phyloP scores from a whole-genome alignment of 2,113 vertebrate genomes.

The Cottus gobio region DNA sequence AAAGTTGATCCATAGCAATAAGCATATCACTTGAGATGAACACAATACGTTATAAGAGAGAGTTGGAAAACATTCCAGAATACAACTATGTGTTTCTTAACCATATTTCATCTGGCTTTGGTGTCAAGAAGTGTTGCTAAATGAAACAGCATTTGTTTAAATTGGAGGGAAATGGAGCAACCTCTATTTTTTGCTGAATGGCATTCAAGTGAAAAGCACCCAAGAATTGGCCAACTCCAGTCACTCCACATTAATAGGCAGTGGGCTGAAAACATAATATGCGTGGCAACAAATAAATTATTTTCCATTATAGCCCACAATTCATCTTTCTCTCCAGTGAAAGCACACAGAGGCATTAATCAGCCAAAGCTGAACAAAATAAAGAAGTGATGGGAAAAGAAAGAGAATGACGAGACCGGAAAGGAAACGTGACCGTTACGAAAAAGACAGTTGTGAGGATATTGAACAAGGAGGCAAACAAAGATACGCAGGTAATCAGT shows the following conservation, averaged over 20 bases:
- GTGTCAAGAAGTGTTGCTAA: constrained; percentile 38
- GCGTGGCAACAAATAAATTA: constrained; percentile 39
- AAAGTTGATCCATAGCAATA: constrained; percentile 17
- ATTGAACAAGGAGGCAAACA: not conserved
- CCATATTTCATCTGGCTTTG: constrained; percentile 37
- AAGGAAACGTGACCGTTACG: not conserved
- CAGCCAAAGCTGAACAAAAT: constrained; percentile 1
- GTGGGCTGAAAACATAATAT: constrained; percentile 23
- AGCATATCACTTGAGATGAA: constrained; percentile 40
- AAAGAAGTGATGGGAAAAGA: not conserved
- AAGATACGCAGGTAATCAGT: constrained; percentile 8
- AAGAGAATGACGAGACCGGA: not conserved
- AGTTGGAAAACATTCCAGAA: constrained; percentile 53
- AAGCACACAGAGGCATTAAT: not conserved
- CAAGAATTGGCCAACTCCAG: constrained; percentile 27
- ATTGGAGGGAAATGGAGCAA: constrained; percentile 44
- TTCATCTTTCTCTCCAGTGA: constrained; percentile 4
- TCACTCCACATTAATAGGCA: constrained; percentile 41
- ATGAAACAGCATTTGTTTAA: constrained; percentile 44
- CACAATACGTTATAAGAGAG: constrained; percentile 38
- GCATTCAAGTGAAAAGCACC: constrained; percentile 33
- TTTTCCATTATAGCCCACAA: constrained; percentile 3
- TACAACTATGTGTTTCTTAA: constrained; percentile 31
- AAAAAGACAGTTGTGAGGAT: not conserved
- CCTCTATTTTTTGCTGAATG: constrained; percentile 40